Evolutionary conservation across 2,797 vertebrate genomes (phyloP).

Genomic region (Premnoplex brunnescens): DNA sequence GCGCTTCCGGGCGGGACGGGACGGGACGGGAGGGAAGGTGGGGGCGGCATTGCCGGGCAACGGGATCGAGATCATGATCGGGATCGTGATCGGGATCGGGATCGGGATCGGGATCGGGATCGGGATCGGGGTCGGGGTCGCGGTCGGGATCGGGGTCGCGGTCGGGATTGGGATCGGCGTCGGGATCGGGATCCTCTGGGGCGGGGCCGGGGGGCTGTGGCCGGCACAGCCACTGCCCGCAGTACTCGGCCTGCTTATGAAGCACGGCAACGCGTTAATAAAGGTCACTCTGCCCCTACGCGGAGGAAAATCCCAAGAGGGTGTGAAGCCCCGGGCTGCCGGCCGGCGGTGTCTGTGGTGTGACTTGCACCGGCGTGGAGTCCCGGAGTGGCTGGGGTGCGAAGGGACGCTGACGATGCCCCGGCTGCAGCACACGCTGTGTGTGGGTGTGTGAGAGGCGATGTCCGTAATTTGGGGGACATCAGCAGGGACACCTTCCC

Average conservation of each 20-base stretch:
- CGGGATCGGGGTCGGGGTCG: background rate
- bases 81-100: background rate
- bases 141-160: too few relatives aligned
- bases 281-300: background rate
- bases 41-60: fast-evolving
- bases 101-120: background rate
- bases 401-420: background rate
- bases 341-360: fast-evolving
- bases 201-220: too few relatives aligned
- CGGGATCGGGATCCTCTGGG: background rate
- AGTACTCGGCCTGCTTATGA: background rate
- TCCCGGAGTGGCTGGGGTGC: background rate
- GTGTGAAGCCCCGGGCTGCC: fast-evolving
- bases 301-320: fast-evolving
- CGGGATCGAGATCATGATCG: background rate
- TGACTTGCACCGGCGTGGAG: too few relatives aligned
- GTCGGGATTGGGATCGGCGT: too few relatives aligned
- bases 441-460: too few relatives aligned
- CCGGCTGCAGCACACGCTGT: too few relatives aligned
- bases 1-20: background rate
- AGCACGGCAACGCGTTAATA: background rate
- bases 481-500: background rate
- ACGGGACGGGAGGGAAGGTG: too few relatives aligned
- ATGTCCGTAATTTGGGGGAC: too few relatives aligned
- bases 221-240: background rate